phyloP scores from a whole-genome alignment of 2,888 invertebrate species.

The Phaedon cochleariae region DNA sequence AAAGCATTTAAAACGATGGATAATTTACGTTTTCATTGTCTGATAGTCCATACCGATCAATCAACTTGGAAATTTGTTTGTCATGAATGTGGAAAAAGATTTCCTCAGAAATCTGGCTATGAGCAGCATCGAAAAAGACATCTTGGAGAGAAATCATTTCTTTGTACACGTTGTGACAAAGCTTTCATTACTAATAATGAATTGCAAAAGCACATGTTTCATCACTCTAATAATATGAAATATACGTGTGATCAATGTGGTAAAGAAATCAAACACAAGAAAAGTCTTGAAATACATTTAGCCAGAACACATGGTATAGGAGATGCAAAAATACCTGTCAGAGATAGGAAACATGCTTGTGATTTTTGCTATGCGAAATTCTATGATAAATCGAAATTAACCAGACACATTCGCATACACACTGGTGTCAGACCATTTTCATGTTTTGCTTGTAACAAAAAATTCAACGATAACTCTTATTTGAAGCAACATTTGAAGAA shows the following conservation, averaged over 20 bases:
- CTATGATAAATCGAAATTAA: conserved; percentile 48
- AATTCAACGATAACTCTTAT: conserved; percentile 52
- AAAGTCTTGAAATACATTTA: conserved; percentile 61
- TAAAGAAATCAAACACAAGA: conserved; percentile 63
- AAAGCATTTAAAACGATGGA: conserved; percentile 54
- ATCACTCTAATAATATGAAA: conserved; percentile 47
- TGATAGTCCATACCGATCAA: conserved; percentile 53
- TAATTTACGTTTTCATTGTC: conserved; percentile 49
- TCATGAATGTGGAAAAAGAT: conserved; percentile 46
- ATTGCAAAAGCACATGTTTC: conserved; percentile 46
- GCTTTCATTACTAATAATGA: conserved; percentile 48
- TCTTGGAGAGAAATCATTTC: conserved; percentile 46
- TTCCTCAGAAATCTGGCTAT: conserved; percentile 50
- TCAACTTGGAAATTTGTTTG: conserved; percentile 52
- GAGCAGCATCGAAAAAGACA: conserved; percentile 50
- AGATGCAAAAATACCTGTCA: conserved; percentile 52
- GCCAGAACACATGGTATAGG: conserved; percentile 61
- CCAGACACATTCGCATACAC: conserved; percentile 51
- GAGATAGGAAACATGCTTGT: conserved; percentile 57
- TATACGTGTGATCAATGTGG: conserved; percentile 63
- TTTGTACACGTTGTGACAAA: conserved; percentile 50
- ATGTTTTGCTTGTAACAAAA: conserved; percentile 48
- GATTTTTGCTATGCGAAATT: conserved; percentile 58
- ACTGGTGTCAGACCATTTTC: conserved; percentile 49
- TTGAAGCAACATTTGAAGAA: conserved; percentile 49